These are phyloP conservation scores for Astyanax mexicanus DNA, from an alignment of 2,797 vertebrate species.

Conservation along the genomic window DNA sequence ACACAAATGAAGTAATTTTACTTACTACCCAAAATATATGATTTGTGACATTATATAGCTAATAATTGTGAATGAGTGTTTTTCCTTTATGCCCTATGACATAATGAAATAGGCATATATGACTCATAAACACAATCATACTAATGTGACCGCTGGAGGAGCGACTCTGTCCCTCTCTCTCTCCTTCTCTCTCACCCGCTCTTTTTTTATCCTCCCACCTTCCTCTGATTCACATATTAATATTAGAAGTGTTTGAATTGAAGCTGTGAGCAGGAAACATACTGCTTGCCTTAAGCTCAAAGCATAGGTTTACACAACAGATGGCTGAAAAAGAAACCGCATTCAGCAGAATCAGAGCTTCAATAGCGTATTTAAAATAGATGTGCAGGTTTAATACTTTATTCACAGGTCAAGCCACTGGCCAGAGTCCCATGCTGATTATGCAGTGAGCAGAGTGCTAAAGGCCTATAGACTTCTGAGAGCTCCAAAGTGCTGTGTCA, in stretches of 20 bases:
- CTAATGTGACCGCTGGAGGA: no score
- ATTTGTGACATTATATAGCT: no score
- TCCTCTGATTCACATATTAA: slow-evolving; percentile 10
- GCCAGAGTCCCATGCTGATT: slow-evolving; percentile 17
- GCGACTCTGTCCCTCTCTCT: background rate
- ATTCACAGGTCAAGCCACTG: slow-evolving; percentile 23
- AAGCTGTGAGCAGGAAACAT: slow-evolving; percentile 8
- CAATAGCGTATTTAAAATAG: slow-evolving; percentile 40
- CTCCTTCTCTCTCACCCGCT: slow-evolving; percentile 27
- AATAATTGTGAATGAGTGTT: no score
- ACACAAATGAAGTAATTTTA: no score
- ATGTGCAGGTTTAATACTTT: slow-evolving; percentile 24
- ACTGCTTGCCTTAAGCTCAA: slow-evolving; percentile 11
- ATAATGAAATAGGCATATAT: no score
- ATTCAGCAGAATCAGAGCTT: slow-evolving; percentile 19
- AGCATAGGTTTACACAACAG: slow-evolving; percentile 4
- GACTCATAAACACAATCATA: no score
- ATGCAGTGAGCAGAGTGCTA: slow-evolving; percentile 9
- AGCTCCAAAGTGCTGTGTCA: slow-evolving; percentile 51
- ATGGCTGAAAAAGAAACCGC: slow-evolving; percentile 8
- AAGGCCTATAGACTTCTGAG: slow-evolving; percentile 23
- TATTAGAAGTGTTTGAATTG: slow-evolving; percentile 22
- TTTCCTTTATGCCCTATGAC: no score
- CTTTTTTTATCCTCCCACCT: slow-evolving; percentile 18
- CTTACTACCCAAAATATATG: no score